A percentile compares a stretch with the other conserved stretches of the same genome.
Conservation (phyloP, 2,888 invertebrate species). For the Taphrorychus bicolor region DNA sequence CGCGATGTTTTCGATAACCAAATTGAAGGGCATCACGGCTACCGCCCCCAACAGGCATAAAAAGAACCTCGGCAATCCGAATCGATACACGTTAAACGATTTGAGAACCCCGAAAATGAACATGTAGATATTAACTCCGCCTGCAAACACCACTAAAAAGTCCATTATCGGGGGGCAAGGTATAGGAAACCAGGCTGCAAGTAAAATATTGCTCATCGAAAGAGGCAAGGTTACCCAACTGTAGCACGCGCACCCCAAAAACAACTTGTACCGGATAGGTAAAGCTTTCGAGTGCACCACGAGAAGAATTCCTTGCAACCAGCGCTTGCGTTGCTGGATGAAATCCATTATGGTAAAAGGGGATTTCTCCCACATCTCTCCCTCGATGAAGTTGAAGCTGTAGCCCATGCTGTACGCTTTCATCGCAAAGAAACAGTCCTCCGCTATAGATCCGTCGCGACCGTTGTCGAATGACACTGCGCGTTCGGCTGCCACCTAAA, state of each 20-base stretch:
- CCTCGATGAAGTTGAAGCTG: conserved; percentile 94
- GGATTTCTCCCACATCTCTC: conserved; percentile 99
- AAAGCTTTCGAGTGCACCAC: conserved; percentile 88
- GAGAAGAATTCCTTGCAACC: conserved; percentile 91
- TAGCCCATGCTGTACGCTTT: conserved; percentile 90
- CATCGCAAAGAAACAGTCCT: conserved; percentile 98
- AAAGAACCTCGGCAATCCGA: conserved; percentile 79
- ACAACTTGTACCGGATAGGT: conserved; percentile 73
- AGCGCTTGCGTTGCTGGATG: conserved; percentile 93
- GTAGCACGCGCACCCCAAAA: conserved; percentile 85
- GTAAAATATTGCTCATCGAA: conserved; percentile 44
- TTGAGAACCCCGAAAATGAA: conserved; percentile 97
- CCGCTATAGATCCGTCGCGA: conserved; percentile 95
- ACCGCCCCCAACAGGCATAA: conserved; percentile 86
- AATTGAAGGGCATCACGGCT: conserved; percentile 90
- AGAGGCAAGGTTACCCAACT: conserved; percentile 94
- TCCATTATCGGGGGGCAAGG: conserved; percentile 85
- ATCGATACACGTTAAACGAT: conserved; percentile 89
- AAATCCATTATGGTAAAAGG: conserved; percentile 96
- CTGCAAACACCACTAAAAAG: conserved; percentile 88
- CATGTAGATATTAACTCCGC: conserved; percentile 96
- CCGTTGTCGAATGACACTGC: conserved; percentile 96
- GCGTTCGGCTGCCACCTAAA: conserved; percentile 65
- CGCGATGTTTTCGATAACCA: conserved; percentile 93
- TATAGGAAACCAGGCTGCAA: conserved; percentile 84